Evolutionary conservation across 2,113 vertebrate genomes (phyloP), one percentile per base, ranked within the genome.

Genomic region (Gobio gobio): DNA sequence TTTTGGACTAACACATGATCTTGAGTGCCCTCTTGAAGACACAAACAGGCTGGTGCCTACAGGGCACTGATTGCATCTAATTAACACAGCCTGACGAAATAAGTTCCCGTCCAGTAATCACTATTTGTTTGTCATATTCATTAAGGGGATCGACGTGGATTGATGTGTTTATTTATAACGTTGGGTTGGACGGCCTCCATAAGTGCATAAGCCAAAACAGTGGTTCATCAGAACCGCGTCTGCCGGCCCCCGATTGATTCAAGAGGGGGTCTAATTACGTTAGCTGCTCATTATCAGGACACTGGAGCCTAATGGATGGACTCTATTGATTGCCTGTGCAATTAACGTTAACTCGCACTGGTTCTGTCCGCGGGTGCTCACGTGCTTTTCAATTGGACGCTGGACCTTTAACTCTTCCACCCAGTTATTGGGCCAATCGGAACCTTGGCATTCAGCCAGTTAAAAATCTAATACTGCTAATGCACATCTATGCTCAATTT

Each of bases 221-320:
- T 29, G 77, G 79, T 87, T 72, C 43, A 86, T 87, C 83, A 76
- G 63, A 12, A 24, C 24, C 9, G 24, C 24, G 24, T 68, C 77
- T 61, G 45, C 58, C 59, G 26, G 61, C 22, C 66, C 56, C 70
- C 24, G 58, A 87, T 90, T 82, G 45, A 90, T 87, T 76, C 24
- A 59, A 83, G 61, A 10, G 70, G 68, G 36, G 54, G 49, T 83
- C 68, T 86, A 90, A 90, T 88, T 79, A 78, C 61, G 29, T 88
- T 68, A 82, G 24, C 84, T 82, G 36, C 61, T 83, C 66, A 61
- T 88, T 88, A 90, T 83, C 83, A 45, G 82, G 61, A 87, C 73
- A 88, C 33, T n/a, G 13, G 24, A 51, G 59, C 24, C 81, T 75
- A n/a, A 81, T 20, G 22, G 81, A 86, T 61, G 73, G 83, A 51